Conservation (phyloP, 1,140 invertebrate genomes). For the Camponotus floridanus region DNA sequence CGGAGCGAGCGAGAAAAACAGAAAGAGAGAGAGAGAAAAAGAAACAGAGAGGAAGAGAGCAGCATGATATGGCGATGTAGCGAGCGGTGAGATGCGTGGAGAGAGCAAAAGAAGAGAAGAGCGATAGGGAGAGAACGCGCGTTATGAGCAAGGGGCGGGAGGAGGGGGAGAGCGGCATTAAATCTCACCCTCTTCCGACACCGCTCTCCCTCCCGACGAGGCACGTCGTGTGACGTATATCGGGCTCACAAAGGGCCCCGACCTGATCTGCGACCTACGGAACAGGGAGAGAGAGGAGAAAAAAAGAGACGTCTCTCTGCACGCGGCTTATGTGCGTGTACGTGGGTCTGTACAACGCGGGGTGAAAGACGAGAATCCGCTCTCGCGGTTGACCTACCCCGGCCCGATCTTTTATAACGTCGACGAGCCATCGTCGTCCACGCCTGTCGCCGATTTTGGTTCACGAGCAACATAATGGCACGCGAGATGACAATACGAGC, state of each 20-base stretch:
- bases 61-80: conserved; percentile 47
- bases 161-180: conserved; percentile 54
- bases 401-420: conserved; percentile 69
- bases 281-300: conserved; percentile 50
- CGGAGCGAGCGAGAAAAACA: conserved; percentile 59
- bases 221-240: conserved; percentile 66
- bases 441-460: conserved; percentile 60
- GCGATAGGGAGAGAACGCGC: conserved; percentile 14
- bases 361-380: conserved; percentile 64
- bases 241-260: conserved; percentile 69
- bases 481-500: conserved; percentile 29
- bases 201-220: conserved; percentile 47
- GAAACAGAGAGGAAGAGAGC: conserved; percentile 48
- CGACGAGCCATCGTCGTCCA: conserved; percentile 62
- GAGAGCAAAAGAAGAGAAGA: conserved; percentile 3
- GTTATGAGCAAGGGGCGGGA: neutral
- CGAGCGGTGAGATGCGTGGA: conserved; percentile 44
- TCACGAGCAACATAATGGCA: conserved; percentile 62
- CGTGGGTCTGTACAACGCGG: conserved; percentile 10
- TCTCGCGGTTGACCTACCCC: conserved; percentile 68
- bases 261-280: conserved; percentile 69
- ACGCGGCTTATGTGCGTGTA: conserved; percentile 27
- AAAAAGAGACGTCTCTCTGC: conserved; percentile 30
- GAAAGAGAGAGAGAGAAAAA: conserved; percentile 20
- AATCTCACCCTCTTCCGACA: conserved; percentile 73